Evolutionary conservation across 1,140 invertebrate genomes (phyloP).

Genomic region (Grapholita molesta): DNA sequence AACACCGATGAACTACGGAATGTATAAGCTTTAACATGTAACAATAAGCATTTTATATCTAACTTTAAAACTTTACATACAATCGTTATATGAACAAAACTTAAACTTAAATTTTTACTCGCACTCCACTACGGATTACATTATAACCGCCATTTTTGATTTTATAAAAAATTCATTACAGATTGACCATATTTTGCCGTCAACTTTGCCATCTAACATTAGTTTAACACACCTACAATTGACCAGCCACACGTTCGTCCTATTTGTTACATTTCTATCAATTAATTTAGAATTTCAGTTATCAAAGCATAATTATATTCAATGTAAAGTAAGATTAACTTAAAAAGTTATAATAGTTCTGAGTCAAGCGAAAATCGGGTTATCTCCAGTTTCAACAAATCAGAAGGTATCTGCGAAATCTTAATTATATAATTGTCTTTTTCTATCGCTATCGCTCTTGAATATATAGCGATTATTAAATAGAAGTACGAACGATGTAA

Average conservation of each 20-base stretch:
- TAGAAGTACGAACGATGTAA: no score
- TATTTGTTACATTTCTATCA: slow-evolving; percentile 32
- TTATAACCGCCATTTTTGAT: neutral
- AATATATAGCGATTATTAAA: no score
- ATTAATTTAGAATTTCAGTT: slow-evolving; percentile 41
- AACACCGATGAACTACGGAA: slow-evolving; percentile 52
- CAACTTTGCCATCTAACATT: neutral
- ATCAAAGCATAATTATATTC: slow-evolving; percentile 11
- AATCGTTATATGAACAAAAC: neutral
- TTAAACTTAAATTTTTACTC: neutral
- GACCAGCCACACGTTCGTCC: slow-evolving; percentile 38
- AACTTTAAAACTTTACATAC: slow-evolving; percentile 28
- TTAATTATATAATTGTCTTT: neutral
- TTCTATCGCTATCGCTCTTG: no score
- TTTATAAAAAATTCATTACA: neutral
- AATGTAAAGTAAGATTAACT: neutral
- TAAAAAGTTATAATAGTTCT: neutral
- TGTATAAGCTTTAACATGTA: slow-evolving; percentile 60
- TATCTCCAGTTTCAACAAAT: neutral
- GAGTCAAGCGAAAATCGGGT: neutral
- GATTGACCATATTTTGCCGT: neutral
- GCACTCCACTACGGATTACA: neutral
- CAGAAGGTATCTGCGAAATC: neutral
- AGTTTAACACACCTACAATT: slow-evolving; percentile 45
- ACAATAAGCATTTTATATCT: slow-evolving; percentile 57